These are phyloP conservation scores for Isichthys henryi DNA, from an alignment of 2,113 vertebrate species.

Conservation along the genomic window DNA sequence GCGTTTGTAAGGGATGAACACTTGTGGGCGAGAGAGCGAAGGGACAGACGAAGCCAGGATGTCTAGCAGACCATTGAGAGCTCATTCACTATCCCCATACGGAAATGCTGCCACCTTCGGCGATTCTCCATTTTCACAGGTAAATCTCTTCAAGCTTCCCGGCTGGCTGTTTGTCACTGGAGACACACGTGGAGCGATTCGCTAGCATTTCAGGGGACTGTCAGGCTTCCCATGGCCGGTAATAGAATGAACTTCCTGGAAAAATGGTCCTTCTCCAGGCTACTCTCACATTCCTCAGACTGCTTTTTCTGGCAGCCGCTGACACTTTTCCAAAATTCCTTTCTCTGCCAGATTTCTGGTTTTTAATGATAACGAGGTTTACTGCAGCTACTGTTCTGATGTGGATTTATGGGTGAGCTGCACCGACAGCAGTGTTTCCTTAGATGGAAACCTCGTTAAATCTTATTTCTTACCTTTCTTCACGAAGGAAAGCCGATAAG, in stretches of 20 bases:
- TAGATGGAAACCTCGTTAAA: background rate
- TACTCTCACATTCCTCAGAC: background rate
- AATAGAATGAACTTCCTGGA: background rate
- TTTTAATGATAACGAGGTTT: background rate
- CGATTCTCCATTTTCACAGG: background rate
- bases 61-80: background rate
- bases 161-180: background rate
- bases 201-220: background rate
- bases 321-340: background rate
- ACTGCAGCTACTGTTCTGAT: background rate
- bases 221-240: background rate
- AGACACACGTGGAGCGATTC: background rate
- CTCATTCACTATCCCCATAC: background rate
- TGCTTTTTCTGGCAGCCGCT: background rate
- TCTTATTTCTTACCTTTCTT: background rate
- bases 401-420: background rate
- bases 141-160: background rate
- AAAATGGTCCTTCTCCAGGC: background rate
- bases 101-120: background rate
- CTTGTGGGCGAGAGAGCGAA: background rate
- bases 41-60: background rate
- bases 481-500: background rate
- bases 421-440: background rate
- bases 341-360: background rate
- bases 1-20: background rate